phyloP scores from a whole-genome alignment of 2,113 vertebrate species.

The Rynchops niger region DNA sequence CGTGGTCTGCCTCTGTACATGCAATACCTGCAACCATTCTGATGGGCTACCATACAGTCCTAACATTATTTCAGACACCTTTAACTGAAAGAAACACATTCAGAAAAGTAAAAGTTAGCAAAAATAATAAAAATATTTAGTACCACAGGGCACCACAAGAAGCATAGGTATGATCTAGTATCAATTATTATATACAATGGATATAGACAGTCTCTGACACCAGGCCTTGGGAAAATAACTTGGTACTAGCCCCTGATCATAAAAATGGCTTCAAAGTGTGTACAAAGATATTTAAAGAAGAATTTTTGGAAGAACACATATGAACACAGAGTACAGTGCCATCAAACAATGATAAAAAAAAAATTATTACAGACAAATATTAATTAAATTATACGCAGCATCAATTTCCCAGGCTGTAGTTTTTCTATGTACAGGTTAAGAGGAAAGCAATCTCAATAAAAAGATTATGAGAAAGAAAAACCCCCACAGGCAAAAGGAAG shows the following conservation, averaged over 20 bases:
- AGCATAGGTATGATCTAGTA: neutral
- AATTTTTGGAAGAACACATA: neutral
- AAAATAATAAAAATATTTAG: neutral
- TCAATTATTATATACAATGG: neutral
- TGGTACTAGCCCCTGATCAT: rapidly evolving
- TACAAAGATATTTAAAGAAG: neutral
- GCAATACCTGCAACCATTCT: neutral
- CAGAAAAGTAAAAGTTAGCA: neutral
- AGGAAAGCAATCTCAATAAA: neutral
- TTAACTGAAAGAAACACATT: neutral
- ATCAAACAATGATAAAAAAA: neutral
- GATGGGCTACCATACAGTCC: neutral
- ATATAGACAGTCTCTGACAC: neutral
- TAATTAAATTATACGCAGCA: neutral
- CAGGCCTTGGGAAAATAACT: neutral
- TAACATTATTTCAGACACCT: neutral
- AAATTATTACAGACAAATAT: neutral
- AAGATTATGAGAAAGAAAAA: neutral
- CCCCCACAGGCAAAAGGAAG: neutral
- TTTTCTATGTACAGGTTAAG: neutral
- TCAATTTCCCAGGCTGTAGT: neutral
- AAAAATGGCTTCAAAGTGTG: neutral
- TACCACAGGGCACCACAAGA: neutral
- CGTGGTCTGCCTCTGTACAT: neutral
- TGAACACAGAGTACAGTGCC: neutral